Evolutionary conservation across 2,113 vertebrate species (phyloP), one percentile per base, ranked within the genome.

Genomic region (Poeciliopsis prolifica): DNA sequence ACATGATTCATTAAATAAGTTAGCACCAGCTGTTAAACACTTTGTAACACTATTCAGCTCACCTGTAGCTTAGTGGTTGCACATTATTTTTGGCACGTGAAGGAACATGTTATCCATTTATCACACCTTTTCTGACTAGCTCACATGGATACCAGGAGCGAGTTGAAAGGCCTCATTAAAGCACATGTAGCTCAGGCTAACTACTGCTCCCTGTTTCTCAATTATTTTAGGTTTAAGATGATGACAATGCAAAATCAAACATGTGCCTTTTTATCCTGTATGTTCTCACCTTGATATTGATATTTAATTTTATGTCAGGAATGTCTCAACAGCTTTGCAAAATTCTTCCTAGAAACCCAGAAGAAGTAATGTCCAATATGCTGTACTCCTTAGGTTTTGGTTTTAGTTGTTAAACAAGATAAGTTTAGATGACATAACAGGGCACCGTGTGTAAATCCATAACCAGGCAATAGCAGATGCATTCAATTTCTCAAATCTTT

Each of bases 91-190:
- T 86, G 77, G 74, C 83, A 74, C 64, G 62, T 80, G n/a, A 29
- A 4, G 66, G 44, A 65, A 33, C 40, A 30, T 85, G 61, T 88
- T 81, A 81, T 81, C 58, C 70, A 76, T 78, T 88, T 37, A 82
- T 72, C 68, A 70, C 70, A 67, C 33, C 37, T 77, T 42, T 80
- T 64, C 70, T 42, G 61, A 79, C 79, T 65, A 60, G 71, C 61
- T 67, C 33, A 29, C 72, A 83, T 79, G 76, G 67, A 83, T 77
- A 70, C 87, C 78, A 83, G 75, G 71, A 80, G 63, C 63, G 70
- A 76, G 17, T 72, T 80, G 28, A 71, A 75, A 77, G 68, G 68
- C 68, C 61, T 76, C 78, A 87, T 87, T 17, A 24, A 51, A 51
- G 48, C 19, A 22, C 48, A 77, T 88, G 84, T 78, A 82, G 74